Base-by-base conservation (phyloP, 2,797 vertebrate species). In the Graptemys geographica region DNA sequence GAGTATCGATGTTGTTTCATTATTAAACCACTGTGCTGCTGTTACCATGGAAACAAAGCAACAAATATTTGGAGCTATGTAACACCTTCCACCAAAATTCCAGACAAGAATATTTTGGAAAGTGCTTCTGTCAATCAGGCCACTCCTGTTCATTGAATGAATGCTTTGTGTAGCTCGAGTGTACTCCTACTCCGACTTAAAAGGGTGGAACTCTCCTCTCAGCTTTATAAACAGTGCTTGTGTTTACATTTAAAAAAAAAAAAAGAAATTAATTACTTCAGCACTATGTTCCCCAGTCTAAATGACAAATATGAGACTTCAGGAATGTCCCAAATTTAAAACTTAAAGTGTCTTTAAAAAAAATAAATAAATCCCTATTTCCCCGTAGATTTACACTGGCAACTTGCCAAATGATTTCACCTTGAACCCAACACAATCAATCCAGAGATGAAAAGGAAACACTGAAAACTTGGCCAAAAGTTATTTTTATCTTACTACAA, bases 31-130 rank as follows among this genome's bases (percentile, higher is more conserved):
- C 96, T 97, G 97, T 96, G 97, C 97, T 98, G 97, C 96, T 90
- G 99, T 99, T 99, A 97, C 98, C 97, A 94, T 98, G 98, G 98
- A 98, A 98, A 99, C 98, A 90, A 81, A 98, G 98, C 98, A 99
- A 99, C 99, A 99, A 99, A 99, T 99, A 99, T 99, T 98, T 99
- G 98, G 98, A 99, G 95, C 97, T 98, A 98, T 98, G 98, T 99
- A 98, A 98, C 99, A 99, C 99, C 99, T 99, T 99, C 98, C 98
- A 98, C 98, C 97, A 97, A 98, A 99, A 99, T 98, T 98, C 98
- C 98, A 98, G 98, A 97, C 97, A 94, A 98, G 97, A 98, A 98
- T 99, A 98, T 98, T 99, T 99, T 98, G 98, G 98, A 99, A 99
- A 98, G 97, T 97, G 97, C 97, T 97, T 90, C 97, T 98, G 98